Base-by-base conservation (phyloP, 2,888 invertebrate genomes). In the Eupsilia transversa region DNA sequence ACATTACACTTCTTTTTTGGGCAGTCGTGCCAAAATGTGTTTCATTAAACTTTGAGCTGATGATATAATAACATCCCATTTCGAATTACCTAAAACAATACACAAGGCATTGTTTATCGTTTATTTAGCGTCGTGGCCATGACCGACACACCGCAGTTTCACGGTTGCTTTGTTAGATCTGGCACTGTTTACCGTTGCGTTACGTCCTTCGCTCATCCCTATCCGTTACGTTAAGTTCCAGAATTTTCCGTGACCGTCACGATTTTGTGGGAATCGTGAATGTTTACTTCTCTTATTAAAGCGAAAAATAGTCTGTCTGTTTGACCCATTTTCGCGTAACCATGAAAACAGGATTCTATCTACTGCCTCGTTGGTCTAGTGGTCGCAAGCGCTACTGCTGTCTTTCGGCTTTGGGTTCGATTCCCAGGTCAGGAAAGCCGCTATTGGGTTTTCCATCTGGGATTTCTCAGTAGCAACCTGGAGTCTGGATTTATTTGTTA, bases 161-260 rank as follows among this genome's bases (percentile, higher is more conserved):
- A 27, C 75, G 63, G 30, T 10, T 71, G 74, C 14, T 27, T 41
- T 33, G 60, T 23, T 61, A 56, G 9, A 33, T 38, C 46, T 75
- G n/a, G 30, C 33, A 10, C 27, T 78, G 57, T 69, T 57, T 68
- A 38, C 52, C 17, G 27, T 20, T 2, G 23, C 78, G 63, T 46
- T 23, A 23, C 46, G 75, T 60, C 82, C 82, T 77, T 77, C 49
- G 75, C 46, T 33, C n/a, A 65, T 57, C 43, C 41, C 81, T 6
- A 12, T 41, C 14, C 17, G 27, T 41, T 35, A 2, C 27, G 14
- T 38, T 23, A 49, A 35, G 23, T 46, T 79, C 80, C 84, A 57
- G 65, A 66, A 33, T 57, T 14, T 61, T 57, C 60, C 65, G 43
- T 56, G 64, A 41, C 79, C 41, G 14, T 59, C 60, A 56, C 64